phyloP scores from a whole-genome alignment of 2,888 invertebrate species.

The Salticus scenicus region DNA sequence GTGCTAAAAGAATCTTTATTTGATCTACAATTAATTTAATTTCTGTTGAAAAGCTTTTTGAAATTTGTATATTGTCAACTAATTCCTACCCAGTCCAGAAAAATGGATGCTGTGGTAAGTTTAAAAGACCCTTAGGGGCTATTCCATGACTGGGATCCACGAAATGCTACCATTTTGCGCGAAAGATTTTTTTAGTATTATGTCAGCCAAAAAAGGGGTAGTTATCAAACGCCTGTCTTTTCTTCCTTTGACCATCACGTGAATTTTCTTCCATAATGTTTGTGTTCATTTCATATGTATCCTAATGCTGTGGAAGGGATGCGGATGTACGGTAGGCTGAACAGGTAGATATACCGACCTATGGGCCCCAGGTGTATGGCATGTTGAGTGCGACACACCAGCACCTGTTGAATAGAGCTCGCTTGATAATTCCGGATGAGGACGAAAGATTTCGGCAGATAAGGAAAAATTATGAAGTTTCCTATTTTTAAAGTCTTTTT shows the following conservation, averaged over 20 bases:
- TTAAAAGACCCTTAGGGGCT: no score
- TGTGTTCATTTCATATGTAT: background rate
- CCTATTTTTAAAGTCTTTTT: background rate
- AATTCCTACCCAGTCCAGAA: no score
- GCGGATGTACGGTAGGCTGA: slow-evolving; percentile 17
- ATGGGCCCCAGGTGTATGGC: slow-evolving; percentile 15
- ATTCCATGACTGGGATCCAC: no score
- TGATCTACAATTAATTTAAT: no score
- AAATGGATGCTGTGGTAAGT: no score
- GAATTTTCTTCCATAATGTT: slow-evolving; percentile 1
- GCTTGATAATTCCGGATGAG: slow-evolving; percentile 1
- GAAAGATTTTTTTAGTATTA: no score
- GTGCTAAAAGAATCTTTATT: no score
- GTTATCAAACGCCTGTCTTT: no score
- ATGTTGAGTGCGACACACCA: slow-evolving; percentile 11
- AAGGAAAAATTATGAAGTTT: slow-evolving; percentile 18
- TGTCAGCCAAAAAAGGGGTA: no score
- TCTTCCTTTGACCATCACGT: background rate
- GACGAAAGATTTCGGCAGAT: slow-evolving; percentile 7
- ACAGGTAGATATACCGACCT: slow-evolving; percentile 16
- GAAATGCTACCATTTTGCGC: no score
- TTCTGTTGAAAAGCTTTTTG: no score
- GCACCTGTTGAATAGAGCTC: slow-evolving; percentile 2
- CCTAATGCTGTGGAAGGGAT: background rate
- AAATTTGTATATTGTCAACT: no score